These are phyloP conservation scores for Mythimna loreyi DNA, from an alignment of 2,888 invertebrate species.

Conservation along the genomic window DNA sequence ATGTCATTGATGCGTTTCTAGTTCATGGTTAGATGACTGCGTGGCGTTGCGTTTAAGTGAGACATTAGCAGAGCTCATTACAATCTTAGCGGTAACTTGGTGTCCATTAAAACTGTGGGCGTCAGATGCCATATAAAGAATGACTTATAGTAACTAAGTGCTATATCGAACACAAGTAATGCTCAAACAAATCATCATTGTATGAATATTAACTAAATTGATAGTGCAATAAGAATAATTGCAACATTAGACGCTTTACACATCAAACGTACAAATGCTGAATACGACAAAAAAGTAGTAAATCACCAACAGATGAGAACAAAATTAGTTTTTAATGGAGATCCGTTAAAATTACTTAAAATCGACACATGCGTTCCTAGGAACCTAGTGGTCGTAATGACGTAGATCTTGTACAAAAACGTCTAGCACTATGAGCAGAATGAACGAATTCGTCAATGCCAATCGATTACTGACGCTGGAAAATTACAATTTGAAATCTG, in stretches of 20 bases:
- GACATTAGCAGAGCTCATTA: slow-evolving; percentile 43
- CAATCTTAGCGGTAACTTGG: slow-evolving; percentile 25
- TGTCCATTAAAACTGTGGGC: slow-evolving; percentile 18
- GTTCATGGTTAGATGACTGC: slow-evolving; percentile 58
- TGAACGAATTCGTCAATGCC: slow-evolving; percentile 29
- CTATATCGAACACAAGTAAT: neutral
- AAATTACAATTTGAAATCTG: slow-evolving; percentile 44
- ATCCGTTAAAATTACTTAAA: slow-evolving; percentile 45
- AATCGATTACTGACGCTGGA: slow-evolving; percentile 41
- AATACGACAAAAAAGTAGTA: slow-evolving; percentile 36
- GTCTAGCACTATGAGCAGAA: slow-evolving; percentile 28
- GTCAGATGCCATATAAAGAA: slow-evolving; percentile 17
- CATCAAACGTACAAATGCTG: slow-evolving; percentile 5
- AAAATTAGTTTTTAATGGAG: slow-evolving; percentile 51
- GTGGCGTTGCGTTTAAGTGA: slow-evolving; percentile 42
- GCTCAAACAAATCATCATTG: neutral
- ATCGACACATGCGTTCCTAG: slow-evolving; percentile 27
- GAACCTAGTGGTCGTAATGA: slow-evolving; percentile 33
- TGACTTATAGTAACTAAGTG: slow-evolving; percentile 10
- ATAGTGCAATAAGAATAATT: slow-evolving; percentile 25
- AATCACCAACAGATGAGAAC: slow-evolving; percentile 28
- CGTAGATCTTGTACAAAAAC: slow-evolving; percentile 39
- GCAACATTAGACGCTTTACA: slow-evolving; percentile 19
- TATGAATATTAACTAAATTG: slow-evolving; percentile 7
- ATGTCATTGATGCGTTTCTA: slow-evolving; percentile 64